phyloP scores from a whole-genome alignment of 2,888 invertebrate species.

The Calameuta pallipes region DNA sequence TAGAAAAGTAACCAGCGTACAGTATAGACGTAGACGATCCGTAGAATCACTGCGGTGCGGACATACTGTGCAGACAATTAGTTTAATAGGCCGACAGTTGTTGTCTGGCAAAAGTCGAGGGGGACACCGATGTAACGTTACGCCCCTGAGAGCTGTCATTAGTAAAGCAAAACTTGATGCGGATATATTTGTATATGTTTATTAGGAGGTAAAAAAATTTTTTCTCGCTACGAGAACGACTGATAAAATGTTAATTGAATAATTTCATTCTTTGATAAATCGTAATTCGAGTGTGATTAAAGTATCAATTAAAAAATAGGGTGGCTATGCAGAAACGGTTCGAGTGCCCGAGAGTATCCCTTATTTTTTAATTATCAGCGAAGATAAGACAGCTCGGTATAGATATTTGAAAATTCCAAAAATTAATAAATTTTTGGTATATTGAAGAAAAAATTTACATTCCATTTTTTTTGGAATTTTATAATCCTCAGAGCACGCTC shows the following conservation, averaged over 20 bases:
- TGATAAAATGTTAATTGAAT: too few species aligned
- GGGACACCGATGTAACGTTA: conserved; percentile 31
- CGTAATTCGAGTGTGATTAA: not conserved
- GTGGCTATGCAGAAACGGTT: too few species aligned
- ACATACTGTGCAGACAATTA: conserved; percentile 64
- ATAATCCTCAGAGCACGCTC: not conserved
- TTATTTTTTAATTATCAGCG: too few species aligned
- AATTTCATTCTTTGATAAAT: too few species aligned
- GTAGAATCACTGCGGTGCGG: conserved; percentile 47
- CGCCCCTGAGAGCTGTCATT: conserved; percentile 38
- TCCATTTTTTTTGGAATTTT: not conserved
- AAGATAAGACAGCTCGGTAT: too few species aligned
- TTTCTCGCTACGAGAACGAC: too few species aligned
- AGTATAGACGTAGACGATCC: conserved; percentile 32
- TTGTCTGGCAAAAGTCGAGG: conserved; percentile 45
- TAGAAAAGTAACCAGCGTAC: not conserved
- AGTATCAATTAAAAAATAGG: too few species aligned
- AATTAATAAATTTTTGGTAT: too few species aligned
- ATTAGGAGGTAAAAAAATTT: not conserved
- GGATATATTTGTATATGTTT: not conserved
- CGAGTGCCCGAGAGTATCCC: too few species aligned
- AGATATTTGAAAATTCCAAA: not conserved
- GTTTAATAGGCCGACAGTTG: conserved; percentile 65
- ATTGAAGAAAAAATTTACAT: not conserved
- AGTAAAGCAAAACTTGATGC: not conserved